phyloP scores from a whole-genome alignment of 2,888 invertebrate species.

The Onthophagus sagittarius region DNA sequence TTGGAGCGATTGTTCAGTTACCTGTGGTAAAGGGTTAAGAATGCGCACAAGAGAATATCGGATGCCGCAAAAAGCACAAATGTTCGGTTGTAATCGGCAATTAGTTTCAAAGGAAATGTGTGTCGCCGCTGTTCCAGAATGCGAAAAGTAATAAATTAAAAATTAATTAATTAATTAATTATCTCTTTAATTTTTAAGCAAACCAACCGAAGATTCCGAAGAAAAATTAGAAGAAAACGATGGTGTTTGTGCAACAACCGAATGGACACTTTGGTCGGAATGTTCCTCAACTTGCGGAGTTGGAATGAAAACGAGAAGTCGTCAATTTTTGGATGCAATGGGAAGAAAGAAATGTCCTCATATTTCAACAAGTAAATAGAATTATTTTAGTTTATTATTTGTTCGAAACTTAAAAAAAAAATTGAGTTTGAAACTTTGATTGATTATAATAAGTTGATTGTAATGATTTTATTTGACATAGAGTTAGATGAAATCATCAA shows the following conservation, averaged over 20 bases:
- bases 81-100: conserved; percentile 67
- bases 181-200: background rate
- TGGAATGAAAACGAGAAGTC: conserved; percentile 69
- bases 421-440: too few relatives aligned
- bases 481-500: too few relatives aligned
- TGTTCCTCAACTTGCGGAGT: conserved; percentile 84
- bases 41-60: conserved; percentile 72
- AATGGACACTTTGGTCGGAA: conserved; percentile 79
- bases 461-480: too few relatives aligned
- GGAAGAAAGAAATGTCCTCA: conserved; percentile 80
- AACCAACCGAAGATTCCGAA: conserved; percentile 25
- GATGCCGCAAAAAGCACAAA: conserved; percentile 67
- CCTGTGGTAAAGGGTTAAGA: conserved; percentile 83
- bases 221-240: conserved; percentile 35
- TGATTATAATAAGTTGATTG: too few relatives aligned
- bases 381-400: too few relatives aligned
- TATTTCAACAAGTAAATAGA: conserved; percentile 57
- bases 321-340: conserved; percentile 70
- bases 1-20: conserved; percentile 80
- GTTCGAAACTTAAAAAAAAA: too few relatives aligned
- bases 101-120: conserved; percentile 89
- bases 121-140: conserved; percentile 69
- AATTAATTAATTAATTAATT: background rate
- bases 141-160: conserved; percentile 58
- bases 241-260: conserved; percentile 61